These are phyloP conservation scores for Menura novaehollandiae DNA, from an alignment of 2,113 vertebrate genomes.

Conservation along the genomic window DNA sequence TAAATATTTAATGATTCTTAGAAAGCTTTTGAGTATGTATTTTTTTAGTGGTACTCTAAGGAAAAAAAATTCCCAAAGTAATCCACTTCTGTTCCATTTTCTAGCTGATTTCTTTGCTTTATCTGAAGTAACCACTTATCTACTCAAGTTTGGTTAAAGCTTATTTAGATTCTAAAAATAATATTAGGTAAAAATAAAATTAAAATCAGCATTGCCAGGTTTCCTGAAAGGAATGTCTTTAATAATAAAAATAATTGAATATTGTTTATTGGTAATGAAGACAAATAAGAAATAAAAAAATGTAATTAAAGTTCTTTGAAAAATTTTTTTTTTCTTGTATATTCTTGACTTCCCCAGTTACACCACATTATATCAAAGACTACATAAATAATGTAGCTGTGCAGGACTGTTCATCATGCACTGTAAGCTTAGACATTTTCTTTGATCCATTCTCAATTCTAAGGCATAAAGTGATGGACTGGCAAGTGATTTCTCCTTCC, in stretches of 20 bases:
- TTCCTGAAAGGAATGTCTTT: not conserved
- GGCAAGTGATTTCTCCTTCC: not conserved
- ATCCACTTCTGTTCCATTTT: not conserved
- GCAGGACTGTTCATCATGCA: not conserved
- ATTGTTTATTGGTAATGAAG: not conserved
- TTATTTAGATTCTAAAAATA: not conserved
- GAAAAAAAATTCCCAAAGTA: not conserved
- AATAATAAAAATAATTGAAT: not conserved
- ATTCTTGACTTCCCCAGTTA: not conserved
- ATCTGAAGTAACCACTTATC: not conserved
- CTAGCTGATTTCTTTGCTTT: not conserved
- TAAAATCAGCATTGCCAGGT: not conserved
- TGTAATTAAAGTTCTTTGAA: not conserved
- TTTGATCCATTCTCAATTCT: not conserved
- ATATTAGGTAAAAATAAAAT: not conserved
- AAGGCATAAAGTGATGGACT: not conserved
- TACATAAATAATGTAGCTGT: not conserved
- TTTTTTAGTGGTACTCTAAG: not conserved
- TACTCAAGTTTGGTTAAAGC: not conserved
- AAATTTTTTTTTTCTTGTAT: not conserved
- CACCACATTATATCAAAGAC: not conserved
- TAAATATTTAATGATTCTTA: constrained; percentile 68
- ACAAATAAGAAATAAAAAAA: not conserved
- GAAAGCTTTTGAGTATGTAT: not conserved
- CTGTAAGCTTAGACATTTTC: not conserved